Evolutionary conservation across 2,888 invertebrate genomes (phyloP), one percentile per base, ranked within the genome.

Genomic region (Sicus ferrugineus): DNA sequence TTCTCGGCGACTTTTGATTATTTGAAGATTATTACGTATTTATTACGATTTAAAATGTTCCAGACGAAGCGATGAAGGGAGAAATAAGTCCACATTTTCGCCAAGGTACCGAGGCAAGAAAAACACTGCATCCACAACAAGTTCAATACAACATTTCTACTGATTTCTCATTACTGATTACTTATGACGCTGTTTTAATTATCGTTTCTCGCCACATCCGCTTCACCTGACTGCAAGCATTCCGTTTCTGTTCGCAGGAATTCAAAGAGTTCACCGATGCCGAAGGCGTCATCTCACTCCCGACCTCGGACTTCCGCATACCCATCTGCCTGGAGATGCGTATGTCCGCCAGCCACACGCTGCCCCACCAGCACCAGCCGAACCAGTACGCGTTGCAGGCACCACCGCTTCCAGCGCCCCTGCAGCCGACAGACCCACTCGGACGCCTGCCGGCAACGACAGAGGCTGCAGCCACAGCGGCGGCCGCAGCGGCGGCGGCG

Each of bases 251-350:
- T 28, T 78, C 80, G 65, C 87, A 95, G 95, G 93, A 93, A 81
- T 94, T 92, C 88, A 94, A 93, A 89, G 94, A 95, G 85, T 93
- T 93, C 88, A 92, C 93, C 84, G 95, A 95, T 86, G 94, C 95
- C 71, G 95, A 95, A 87, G 93, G 93, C 84, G 88, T 94, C 80
- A 94, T 95, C 91, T 93, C 94, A 74, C 89, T 93, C 86, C 88
- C 93, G 72, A 94, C 94, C 73, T 93, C 93, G 78, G 94, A 95
- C 86, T 90, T 93, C 85, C 91, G 92, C 75, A 92, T 91, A 81
- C 93, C 93, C 56, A 90, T 94, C 76, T 93, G 93, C 83, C 89
- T 93, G 77, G 94, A 94, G 86, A 89, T 94, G 89, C 90, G 90
- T 76, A 75, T 80, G 75, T 52, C 65, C n/a, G 76, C 78, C 69